Conservation (phyloP, 2,113 vertebrate genomes). For the Phyllostomus discolor region DNA sequence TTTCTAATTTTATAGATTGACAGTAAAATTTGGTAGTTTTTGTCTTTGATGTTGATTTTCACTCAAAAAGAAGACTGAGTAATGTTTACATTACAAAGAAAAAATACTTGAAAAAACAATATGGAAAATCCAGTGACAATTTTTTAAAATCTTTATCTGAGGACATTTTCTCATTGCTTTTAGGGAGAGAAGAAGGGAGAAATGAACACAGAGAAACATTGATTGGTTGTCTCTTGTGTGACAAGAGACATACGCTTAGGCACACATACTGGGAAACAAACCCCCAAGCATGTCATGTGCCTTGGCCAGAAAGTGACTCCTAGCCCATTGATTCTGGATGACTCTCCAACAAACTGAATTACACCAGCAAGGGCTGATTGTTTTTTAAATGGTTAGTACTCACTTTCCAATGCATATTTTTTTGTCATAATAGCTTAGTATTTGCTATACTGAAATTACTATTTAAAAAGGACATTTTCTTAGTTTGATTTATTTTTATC, state of each 20-base stretch:
- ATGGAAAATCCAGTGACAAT: background rate
- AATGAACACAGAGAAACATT: too few species aligned
- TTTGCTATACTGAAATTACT: background rate
- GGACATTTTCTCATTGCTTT: too few species aligned
- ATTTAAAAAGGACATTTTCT: background rate
- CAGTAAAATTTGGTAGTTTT: background rate
- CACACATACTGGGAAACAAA: too few species aligned
- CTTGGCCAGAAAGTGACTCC: too few species aligned
- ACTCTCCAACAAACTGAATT: too few species aligned
- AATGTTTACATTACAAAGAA: background rate
- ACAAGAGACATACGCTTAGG: too few species aligned
- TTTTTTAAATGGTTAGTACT: background rate
- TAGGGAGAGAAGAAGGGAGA: too few species aligned
- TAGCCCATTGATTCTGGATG: too few species aligned
- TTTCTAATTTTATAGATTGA: background rate
- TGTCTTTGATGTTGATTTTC: background rate
- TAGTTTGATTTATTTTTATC: background rate
- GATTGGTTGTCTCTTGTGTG: too few species aligned
- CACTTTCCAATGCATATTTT: background rate
- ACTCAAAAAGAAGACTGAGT: background rate
- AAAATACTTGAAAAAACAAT: background rate
- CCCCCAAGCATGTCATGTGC: too few species aligned
- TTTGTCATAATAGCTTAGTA: background rate
- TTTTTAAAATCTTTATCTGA: too few species aligned
- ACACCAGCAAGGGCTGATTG: background rate